These are phyloP conservation scores for Nematolebias whitei DNA, from an alignment of 2,113 vertebrate genomes.

Conservation along the genomic window DNA sequence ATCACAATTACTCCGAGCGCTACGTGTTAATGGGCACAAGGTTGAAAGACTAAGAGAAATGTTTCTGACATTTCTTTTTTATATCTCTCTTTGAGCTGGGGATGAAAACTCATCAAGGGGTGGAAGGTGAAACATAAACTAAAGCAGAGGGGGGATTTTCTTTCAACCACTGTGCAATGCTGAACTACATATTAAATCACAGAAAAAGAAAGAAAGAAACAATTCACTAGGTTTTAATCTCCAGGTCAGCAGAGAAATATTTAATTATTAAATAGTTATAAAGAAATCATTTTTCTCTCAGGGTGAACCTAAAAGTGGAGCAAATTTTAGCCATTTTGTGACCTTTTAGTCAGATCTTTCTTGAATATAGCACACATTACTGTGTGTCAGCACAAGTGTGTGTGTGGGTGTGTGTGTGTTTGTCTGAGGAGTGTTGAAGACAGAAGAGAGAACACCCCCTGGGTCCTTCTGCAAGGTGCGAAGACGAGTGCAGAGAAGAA, in stretches of 20 bases:
- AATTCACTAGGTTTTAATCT: slow-evolving; percentile 36
- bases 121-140: slow-evolving; percentile 66
- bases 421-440: slow-evolving; percentile 44
- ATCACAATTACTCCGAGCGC: slow-evolving; percentile 74
- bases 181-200: slow-evolving; percentile 45
- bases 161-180: slow-evolving; percentile 47
- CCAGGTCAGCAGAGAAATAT: slow-evolving; percentile 20
- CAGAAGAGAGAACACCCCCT: slow-evolving; percentile 54
- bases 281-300: slow-evolving; percentile 22
- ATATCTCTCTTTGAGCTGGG: slow-evolving; percentile 52
- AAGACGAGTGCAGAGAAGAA: slow-evolving; percentile 47
- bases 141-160: slow-evolving; percentile 60
- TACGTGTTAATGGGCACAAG: slow-evolving; percentile 71
- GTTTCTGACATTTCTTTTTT: slow-evolving; percentile 74
- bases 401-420: slow-evolving; percentile 29
- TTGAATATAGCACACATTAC: slow-evolving; percentile 37
- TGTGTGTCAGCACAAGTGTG: slow-evolving; percentile 19
- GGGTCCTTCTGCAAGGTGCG: slow-evolving; percentile 60
- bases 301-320: slow-evolving; percentile 6
- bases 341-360: slow-evolving; percentile 35
- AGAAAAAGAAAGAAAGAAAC: slow-evolving; percentile 17
- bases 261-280: slow-evolving; percentile 28
- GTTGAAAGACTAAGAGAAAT: slow-evolving; percentile 74
- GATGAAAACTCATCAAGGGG: slow-evolving; percentile 58
- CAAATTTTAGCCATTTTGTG: slow-evolving; percentile 18